Evolutionary conservation across 2,888 invertebrate species (phyloP).

Genomic region (Bugula neritina): DNA sequence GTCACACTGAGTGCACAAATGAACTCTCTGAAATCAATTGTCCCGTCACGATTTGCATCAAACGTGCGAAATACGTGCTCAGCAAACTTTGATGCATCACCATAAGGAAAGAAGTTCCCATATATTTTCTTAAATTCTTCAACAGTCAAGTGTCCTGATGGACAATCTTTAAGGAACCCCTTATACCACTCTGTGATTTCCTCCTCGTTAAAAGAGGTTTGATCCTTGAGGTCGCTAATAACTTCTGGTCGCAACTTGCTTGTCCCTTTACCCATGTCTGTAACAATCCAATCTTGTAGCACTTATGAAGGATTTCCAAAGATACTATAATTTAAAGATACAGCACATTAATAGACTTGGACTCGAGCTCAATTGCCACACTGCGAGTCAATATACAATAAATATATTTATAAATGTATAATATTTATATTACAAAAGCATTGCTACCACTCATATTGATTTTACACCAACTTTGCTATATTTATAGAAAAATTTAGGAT

Average conservation of each 20-base stretch:
- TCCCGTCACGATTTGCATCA: constrained; percentile 92
- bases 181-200: constrained; percentile 97
- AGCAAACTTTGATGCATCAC: constrained; percentile 85
- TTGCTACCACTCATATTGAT: no score
- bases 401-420: no score
- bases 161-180: constrained; percentile 96
- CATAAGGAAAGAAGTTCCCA: constrained; percentile 97
- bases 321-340: no score
- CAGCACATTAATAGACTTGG: no score
- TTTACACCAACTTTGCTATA: no score
- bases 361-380: no score
- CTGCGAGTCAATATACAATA: no score
- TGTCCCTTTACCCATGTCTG: constrained; percentile 90
- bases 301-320: no score
- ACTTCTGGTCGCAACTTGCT: constrained; percentile 98
- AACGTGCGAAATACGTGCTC: constrained; percentile 84
- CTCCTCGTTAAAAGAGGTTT: constrained; percentile 95
- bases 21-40: constrained; percentile 96
- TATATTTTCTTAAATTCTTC: constrained; percentile 99
- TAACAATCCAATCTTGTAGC: no score
- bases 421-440: no score
- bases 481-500: no score
- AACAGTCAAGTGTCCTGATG: constrained; percentile 89
- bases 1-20: constrained; percentile 94
- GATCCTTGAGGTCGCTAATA: constrained; percentile 88